phyloP scores from a whole-genome alignment of 2,797 vertebrate genomes.

The Esox masquinongy region DNA sequence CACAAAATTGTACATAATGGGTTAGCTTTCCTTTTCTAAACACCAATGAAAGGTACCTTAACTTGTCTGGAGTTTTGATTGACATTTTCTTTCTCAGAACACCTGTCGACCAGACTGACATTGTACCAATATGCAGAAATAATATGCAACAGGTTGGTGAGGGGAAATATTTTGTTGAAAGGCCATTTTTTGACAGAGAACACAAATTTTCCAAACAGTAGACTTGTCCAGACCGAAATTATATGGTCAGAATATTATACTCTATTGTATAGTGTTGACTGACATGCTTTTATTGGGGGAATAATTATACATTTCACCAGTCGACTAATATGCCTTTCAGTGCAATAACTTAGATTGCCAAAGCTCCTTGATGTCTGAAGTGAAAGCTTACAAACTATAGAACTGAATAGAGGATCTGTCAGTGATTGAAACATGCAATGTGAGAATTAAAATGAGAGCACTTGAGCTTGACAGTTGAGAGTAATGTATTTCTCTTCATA shows the following conservation, averaged over 20 bases:
- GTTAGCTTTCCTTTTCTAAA: not conserved
- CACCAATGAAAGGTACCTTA: not conserved
- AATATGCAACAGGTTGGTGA: not conserved
- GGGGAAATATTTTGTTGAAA: slow-evolving; percentile 20
- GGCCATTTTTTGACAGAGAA: slow-evolving; percentile 12
- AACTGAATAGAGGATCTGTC: not conserved
- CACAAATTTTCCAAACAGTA: slow-evolving; percentile 10
- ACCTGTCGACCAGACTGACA: not conserved
- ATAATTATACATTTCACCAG: not conserved
- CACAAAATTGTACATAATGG: not conserved
- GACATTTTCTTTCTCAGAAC: not conserved
- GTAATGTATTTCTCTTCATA: slow-evolving; percentile 1
- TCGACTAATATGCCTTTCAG: not conserved
- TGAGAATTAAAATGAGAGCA: not conserved
- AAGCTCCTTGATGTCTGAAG: slow-evolving; percentile 1
- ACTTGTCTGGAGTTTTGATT: no score
- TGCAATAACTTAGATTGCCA: not conserved
- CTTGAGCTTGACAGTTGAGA: slow-evolving; percentile 18
- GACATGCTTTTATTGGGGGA: not conserved
- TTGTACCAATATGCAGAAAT: not conserved
- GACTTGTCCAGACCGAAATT: not conserved
- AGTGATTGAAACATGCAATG: slow-evolving; percentile 16
- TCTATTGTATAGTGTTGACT: not conserved
- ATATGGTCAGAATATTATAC: not conserved
- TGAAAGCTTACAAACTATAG: not conserved